Conservation (phyloP, 1,140 invertebrate genomes). For the Atta texana region DNA sequence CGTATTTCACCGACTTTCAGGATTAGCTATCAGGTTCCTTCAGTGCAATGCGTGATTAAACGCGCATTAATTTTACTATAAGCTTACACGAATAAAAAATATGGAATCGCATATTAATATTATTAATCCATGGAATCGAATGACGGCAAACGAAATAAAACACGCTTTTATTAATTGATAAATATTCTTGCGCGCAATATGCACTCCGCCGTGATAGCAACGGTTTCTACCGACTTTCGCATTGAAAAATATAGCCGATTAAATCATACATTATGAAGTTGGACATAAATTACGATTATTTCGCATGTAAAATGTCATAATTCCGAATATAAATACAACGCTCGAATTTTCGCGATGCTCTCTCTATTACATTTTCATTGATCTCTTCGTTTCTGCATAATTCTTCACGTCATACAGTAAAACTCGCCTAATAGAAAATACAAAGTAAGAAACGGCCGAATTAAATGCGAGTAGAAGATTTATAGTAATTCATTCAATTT, state of each 20-base stretch:
- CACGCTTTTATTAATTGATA: slow-evolving; percentile 47
- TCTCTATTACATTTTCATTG: slow-evolving; percentile 9
- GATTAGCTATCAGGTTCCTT: not conserved
- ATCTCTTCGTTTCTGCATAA: slow-evolving; percentile 3
- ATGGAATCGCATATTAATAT: slow-evolving; percentile 39
- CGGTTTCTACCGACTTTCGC: not conserved
- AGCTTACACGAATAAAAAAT: slow-evolving; percentile 26
- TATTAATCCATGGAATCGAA: slow-evolving; percentile 35
- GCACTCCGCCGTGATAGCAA: not conserved
- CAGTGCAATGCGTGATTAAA: slow-evolving; percentile 6
- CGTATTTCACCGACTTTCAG: slow-evolving; percentile 3
- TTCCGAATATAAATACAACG: not conserved
- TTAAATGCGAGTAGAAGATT: not conserved
- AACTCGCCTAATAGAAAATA: not conserved
- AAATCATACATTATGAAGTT: slow-evolving; percentile 48
- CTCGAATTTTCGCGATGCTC: slow-evolving; percentile 4
- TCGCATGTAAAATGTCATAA: slow-evolving; percentile 23
- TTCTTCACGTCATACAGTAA: not conserved
- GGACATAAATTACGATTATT: slow-evolving; percentile 8
- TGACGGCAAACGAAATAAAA: not conserved
- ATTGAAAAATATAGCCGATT: slow-evolving; percentile 39
- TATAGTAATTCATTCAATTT: not conserved
- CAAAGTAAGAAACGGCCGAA: not conserved
- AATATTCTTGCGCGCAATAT: slow-evolving; percentile 30
- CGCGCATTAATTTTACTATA: slow-evolving; percentile 31